Conservation (phyloP, 2,888 invertebrate species). For the Bombylius discolor region DNA sequence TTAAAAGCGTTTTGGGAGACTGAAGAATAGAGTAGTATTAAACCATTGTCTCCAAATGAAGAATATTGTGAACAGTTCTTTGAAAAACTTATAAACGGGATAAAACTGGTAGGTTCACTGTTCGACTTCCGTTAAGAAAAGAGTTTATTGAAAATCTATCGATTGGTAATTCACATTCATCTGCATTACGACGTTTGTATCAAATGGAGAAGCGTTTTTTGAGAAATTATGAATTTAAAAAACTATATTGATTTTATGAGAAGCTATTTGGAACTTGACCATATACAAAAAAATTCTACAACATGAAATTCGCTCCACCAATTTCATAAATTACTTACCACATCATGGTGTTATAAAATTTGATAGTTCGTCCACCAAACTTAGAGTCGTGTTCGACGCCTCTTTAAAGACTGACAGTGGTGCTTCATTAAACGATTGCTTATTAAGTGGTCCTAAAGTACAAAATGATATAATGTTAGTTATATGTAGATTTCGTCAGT, state of each 20-base stretch:
- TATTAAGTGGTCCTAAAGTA: background rate
- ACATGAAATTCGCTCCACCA: background rate
- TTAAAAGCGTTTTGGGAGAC: background rate
- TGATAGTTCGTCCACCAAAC: conserved; percentile 1
- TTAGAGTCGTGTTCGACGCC: conserved; percentile 4
- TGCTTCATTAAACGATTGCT: conserved; percentile 2
- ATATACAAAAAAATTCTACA: background rate
- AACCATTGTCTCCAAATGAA: background rate
- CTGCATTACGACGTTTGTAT: background rate
- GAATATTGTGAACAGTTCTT: background rate
- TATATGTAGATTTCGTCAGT: background rate
- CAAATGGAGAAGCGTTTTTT: background rate
- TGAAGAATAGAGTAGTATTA: background rate
- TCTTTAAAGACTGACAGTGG: background rate
- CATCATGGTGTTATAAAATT: conserved; percentile 4
- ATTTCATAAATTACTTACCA: background rate
- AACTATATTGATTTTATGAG: background rate
- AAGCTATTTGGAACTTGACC: background rate
- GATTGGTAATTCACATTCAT: background rate
- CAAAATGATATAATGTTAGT: background rate
- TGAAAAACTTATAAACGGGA: background rate
- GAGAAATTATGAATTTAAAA: background rate
- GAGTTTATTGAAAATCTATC: background rate
- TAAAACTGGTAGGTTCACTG: background rate
- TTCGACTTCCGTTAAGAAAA: background rate